Conservation (phyloP, 2,888 invertebrate species). For the Heliconius ethilla region DNA sequence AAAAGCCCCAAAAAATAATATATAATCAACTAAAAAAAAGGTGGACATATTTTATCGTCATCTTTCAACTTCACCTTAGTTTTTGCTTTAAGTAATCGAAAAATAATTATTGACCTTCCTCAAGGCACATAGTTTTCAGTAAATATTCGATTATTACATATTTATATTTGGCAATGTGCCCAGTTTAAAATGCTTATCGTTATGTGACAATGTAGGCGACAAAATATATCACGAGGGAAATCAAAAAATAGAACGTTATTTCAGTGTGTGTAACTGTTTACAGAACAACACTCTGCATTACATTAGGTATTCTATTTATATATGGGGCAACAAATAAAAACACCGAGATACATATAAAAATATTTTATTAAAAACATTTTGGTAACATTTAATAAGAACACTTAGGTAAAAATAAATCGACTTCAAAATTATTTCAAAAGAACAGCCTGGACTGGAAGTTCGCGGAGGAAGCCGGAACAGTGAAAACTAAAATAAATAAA, state of each 20-base stretch:
- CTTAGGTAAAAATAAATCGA: constrained; percentile 84
- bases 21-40: neutral
- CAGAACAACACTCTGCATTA: constrained; percentile 5
- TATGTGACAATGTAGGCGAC: constrained; percentile 56
- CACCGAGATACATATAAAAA: constrained; percentile 79
- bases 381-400: constrained; percentile 84
- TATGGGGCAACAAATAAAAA: constrained; percentile 39
- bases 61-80: neutral
- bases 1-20: neutral
- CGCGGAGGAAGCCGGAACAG: constrained; percentile 82
- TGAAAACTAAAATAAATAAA: constrained; percentile 78
- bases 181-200: constrained; percentile 55
- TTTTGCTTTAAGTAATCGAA: neutral
- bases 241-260: constrained; percentile 54
- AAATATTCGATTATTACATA: constrained; percentile 26
- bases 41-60: neutral
- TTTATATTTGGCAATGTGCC: constrained; percentile 56
- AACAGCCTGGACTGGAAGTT: constrained; percentile 83
- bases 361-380: constrained; percentile 84
- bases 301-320: constrained; percentile 4
- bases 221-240: constrained; percentile 46
- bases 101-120: constrained; percentile 17
- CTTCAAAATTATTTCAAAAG: constrained; percentile 82
- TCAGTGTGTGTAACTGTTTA: constrained; percentile 40
- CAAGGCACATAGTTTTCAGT: constrained; percentile 24